These are phyloP conservation scores for Hydrolagus colliei DNA, from an alignment of 2,797 vertebrate genomes.

Conservation along the genomic window DNA sequence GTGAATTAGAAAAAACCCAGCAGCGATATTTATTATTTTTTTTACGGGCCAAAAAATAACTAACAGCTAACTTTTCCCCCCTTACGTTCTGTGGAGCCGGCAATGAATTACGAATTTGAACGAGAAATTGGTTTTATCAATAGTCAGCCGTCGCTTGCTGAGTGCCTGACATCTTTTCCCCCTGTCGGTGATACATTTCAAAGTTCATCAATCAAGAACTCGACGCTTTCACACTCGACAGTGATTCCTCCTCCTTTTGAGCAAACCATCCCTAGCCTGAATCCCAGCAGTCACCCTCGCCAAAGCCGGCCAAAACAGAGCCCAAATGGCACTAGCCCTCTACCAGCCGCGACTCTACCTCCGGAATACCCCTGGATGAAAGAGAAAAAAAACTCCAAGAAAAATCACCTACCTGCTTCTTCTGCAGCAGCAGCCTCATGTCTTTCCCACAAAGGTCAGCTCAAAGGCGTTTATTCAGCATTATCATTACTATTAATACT, in stretches of 20 bases:
- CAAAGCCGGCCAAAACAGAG: slow-evolving; percentile 81
- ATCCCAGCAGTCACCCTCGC: slow-evolving; percentile 81
- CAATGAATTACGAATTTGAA: slow-evolving; percentile 99
- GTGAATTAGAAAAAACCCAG: slow-evolving; percentile 84
- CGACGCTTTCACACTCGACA: slow-evolving; percentile 94
- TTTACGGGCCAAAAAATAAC: slow-evolving; percentile 72
- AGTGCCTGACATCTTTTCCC: slow-evolving; percentile 99
- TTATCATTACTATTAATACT: neutral
- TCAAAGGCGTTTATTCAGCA: slow-evolving; percentile 41
- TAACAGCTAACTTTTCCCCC: slow-evolving; percentile 74
- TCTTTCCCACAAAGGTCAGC: slow-evolving; percentile 93
- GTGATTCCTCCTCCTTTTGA: slow-evolving; percentile 97
- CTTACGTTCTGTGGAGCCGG: slow-evolving; percentile 75
- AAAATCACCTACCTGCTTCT: slow-evolving; percentile 66
- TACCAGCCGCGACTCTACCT: slow-evolving; percentile 69
- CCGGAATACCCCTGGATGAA: slow-evolving; percentile 97
- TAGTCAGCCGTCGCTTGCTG: slow-evolving; percentile 98
- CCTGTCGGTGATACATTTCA: slow-evolving; percentile 99
- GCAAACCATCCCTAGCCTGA: slow-evolving; percentile 88
- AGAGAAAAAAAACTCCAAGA: slow-evolving; percentile 91
- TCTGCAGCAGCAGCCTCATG: slow-evolving; percentile 67
- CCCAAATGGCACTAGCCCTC: slow-evolving; percentile 70
- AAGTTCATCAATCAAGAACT: slow-evolving; percentile 99
- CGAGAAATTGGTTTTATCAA: slow-evolving; percentile 99
- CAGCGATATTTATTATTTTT: slow-evolving; percentile 87